Evolutionary conservation across 2,113 vertebrate species (phyloP).

Genomic region (Anas platyrhynchos): DNA sequence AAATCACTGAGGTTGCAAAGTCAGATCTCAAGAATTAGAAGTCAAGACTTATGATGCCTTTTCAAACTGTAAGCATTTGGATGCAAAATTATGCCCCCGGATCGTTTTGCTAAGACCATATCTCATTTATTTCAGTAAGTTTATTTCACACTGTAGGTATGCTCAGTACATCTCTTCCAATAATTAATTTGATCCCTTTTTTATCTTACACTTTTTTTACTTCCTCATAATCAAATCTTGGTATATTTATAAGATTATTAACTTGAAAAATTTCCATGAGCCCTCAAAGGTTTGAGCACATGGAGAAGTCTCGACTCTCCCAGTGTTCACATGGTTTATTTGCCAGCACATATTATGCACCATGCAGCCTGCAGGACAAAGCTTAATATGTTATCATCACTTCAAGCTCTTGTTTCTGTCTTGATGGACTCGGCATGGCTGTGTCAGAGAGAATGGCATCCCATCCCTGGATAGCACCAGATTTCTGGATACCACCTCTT

Average conservation of each 20-base stretch:
- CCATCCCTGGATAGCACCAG: not conserved
- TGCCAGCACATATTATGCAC: not conserved
- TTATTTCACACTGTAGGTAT: not conserved
- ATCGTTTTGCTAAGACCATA: not conserved
- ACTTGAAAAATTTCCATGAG: not conserved
- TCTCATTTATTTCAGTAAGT: not conserved
- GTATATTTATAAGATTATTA: not conserved
- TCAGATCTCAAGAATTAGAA: not conserved
- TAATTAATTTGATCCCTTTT: not conserved
- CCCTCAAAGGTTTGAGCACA: not conserved
- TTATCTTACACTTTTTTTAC: not conserved
- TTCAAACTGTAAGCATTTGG: not conserved
- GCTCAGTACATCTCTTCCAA: not conserved
- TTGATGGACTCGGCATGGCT: not conserved
- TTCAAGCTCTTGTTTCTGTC: not conserved
- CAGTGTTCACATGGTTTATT: not conserved
- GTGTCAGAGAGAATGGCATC: not conserved
- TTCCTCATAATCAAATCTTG: not conserved
- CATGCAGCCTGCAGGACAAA: not conserved
- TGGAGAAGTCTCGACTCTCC: not conserved
- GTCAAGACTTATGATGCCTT: not conserved
- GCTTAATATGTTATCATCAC: not conserved
- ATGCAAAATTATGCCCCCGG: not conserved
- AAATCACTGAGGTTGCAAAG: not conserved
- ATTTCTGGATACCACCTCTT: not conserved